Base-by-base conservation (phyloP, 2,797 vertebrate species). In the Leuciscus waleckii region DNA sequence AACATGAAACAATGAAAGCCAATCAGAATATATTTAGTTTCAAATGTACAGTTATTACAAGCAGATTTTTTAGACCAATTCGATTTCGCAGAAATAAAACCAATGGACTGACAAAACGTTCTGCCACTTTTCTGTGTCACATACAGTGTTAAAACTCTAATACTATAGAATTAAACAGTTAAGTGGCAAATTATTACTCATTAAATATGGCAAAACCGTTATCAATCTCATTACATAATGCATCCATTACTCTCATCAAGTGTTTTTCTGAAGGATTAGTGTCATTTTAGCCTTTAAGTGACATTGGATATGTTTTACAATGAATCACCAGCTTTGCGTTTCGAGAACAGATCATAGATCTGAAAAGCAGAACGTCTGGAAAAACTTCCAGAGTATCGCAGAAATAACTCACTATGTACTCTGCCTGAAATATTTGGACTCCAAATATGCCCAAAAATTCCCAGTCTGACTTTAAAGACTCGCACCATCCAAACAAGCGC, bases 361-460 rank as follows among this genome's bases (percentile, higher is more conserved):
- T 76, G 32, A 83, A 75, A 83, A 83, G 82, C 61, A 83, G 73
- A 83, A 67, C 11, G 43, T 83, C 82, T 83, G 82, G 82, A 83
- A 76, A 76, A 68, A 29, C n/a, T 7, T 65, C 54, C 69, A 61
- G 70, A 73, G 80, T 17, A 82, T 83, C 29, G 2, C 35, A 81
- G 58, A 56, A 61, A 68, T 76, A 83, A 76, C 58, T 68, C 82
- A 67, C 82, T 9, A 37, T 67, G 56, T 37, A 32, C 39, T 73
- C 37, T 9, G 81, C 56, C 81, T 82, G 71, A 76, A 83, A 67
- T 54, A 83, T 76, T 76, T 83, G 71, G 81, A 83, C 81, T 83
- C 14, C 43, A 51, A 39, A 65, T 49, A 65, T 16, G 61, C 75
- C 41, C 23, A 39, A 75, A 51, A 39, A 83, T 39, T 51, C 71